These are phyloP conservation scores for Chromis chromis DNA, from an alignment of 2,797 vertebrate genomes.

Conservation along the genomic window DNA sequence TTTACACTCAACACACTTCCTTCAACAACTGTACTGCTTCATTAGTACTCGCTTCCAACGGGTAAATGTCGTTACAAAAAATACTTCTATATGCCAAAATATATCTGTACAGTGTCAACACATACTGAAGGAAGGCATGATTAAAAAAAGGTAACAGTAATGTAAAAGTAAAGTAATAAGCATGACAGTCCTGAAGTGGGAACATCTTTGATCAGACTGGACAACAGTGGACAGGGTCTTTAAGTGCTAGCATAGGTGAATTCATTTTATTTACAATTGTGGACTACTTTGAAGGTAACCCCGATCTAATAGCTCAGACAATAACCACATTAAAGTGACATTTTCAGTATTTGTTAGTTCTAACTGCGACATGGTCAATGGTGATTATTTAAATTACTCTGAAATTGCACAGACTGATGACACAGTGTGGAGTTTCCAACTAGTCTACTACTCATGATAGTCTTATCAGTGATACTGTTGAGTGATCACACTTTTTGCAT, in stretches of 20 bases:
- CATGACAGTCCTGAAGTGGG: conserved; percentile 39
- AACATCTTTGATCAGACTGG: conserved; percentile 55
- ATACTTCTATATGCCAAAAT: conserved; percentile 88
- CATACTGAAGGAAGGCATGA: conserved; percentile 64
- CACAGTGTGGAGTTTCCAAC: conserved; percentile 48
- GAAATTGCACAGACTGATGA: conserved; percentile 69
- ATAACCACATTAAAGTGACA: conserved; percentile 68
- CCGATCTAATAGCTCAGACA: conserved; percentile 61
- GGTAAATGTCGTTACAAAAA: conserved; percentile 83
- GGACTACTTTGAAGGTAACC: conserved; percentile 47
- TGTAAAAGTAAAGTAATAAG: conserved; percentile 63
- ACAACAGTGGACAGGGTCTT: conserved; percentile 56
- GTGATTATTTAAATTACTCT: conserved; percentile 47
- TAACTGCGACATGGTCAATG: conserved; percentile 54
- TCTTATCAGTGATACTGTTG: conserved; percentile 53
- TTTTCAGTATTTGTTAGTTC: conserved; percentile 59
- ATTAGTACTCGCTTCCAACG: conserved; percentile 69
- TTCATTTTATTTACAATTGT: conserved; percentile 72
- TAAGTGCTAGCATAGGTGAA: conserved; percentile 65
- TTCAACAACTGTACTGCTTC: conserved; percentile 62
- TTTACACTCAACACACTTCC: conserved; percentile 52
- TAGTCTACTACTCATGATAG: conserved; percentile 66
- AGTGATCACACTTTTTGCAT: conserved; percentile 71
- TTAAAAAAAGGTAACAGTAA: conserved; percentile 50
- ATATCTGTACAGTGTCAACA: conserved; percentile 87